A percentile compares a stretch with the other conserved stretches of the same genome.
These are phyloP conservation scores for Malurus alboscapulatus DNA, from an alignment of 2,113 vertebrate species.

Conservation along the genomic window DNA sequence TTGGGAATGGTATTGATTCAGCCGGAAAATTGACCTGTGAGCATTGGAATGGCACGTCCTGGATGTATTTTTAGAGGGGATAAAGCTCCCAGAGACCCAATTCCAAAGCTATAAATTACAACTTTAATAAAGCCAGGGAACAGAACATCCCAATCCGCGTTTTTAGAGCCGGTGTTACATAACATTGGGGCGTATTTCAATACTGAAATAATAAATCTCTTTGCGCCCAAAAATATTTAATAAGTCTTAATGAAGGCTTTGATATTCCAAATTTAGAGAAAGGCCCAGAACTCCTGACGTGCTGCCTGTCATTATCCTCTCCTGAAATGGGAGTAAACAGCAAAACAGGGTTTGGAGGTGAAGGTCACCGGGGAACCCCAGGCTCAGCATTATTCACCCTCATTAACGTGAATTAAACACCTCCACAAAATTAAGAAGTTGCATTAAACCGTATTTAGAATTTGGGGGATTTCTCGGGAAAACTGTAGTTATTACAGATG, in stretches of 20 bases:
- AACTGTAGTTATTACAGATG: not conserved
- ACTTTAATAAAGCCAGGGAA: not conserved
- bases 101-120: not conserved
- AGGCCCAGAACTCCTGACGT: not conserved
- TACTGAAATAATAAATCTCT: slow-evolving; percentile 32
- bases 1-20: not conserved
- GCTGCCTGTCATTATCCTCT: slow-evolving; percentile 46
- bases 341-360: not conserved
- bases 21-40: not conserved
- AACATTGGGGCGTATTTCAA: not conserved
- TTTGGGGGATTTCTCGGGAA: not conserved
- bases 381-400: not conserved
- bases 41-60: not conserved
- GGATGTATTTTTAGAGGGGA: not conserved
- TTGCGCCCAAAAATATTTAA: slow-evolving; percentile 32
- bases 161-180: slow-evolving; percentile 7
- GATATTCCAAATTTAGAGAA: slow-evolving; percentile 33
- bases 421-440: not conserved
- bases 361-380: not conserved
- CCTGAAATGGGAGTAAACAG: slow-evolving; percentile 6
- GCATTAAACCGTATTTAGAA: rapidly evolving
- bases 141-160: not conserved
- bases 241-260: slow-evolving; percentile 57
- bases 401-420: not conserved
- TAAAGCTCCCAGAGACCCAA: not conserved